These are phyloP conservation scores for Erebia ligea DNA, from an alignment of 2,888 invertebrate genomes.

Conservation along the genomic window DNA sequence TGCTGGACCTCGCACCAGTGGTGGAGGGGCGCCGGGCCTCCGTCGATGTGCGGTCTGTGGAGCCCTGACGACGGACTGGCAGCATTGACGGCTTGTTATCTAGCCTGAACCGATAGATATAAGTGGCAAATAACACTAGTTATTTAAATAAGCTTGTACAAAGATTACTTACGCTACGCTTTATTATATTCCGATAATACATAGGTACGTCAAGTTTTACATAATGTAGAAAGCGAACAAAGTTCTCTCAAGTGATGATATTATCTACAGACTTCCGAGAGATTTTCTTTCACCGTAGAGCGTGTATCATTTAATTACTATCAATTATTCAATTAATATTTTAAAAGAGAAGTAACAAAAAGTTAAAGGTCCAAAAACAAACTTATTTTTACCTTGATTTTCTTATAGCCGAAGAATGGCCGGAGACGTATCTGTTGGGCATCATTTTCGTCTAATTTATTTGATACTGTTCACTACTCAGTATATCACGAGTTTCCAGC, in stretches of 20 bases:
- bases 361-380: background rate
- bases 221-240: too few relatives aligned
- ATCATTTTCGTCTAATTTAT: conserved; percentile 33
- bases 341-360: background rate
- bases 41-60: conserved; percentile 66
- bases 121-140: background rate
- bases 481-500: background rate
- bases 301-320: too few relatives aligned
- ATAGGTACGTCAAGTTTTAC: too few relatives aligned
- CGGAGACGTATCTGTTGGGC: conserved; percentile 51
- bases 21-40: conserved; percentile 65
- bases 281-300: too few relatives aligned
- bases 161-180: too few relatives aligned
- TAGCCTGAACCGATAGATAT: conserved; percentile 45
- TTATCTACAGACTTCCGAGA: too few relatives aligned
- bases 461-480: too few relatives aligned
- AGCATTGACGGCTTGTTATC: conserved; percentile 69
- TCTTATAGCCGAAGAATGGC: conserved; percentile 56
- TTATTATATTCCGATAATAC: too few relatives aligned
- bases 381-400: conserved; percentile 61
- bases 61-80: conserved; percentile 66
- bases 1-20: conserved; percentile 64
- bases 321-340: background rate
- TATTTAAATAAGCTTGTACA: too few relatives aligned
- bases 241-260: too few relatives aligned